A percentile compares a stretch with the other conserved stretches of the same genome.
These are phyloP conservation scores for Meandrina meandrites DNA, from an alignment of 92 coral and sea anemone species.

Conservation along the genomic window DNA sequence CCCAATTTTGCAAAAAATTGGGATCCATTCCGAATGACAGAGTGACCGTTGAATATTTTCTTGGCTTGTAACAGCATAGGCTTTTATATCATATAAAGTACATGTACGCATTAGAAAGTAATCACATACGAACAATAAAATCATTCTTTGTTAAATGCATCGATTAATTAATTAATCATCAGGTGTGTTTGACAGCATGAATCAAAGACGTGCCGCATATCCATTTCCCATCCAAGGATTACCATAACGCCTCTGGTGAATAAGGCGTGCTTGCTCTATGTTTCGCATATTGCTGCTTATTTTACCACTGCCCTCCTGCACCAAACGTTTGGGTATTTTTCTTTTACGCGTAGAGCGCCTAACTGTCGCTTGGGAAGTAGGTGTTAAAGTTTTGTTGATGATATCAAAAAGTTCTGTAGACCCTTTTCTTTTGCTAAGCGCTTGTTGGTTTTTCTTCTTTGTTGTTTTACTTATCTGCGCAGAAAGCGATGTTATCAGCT, in stretches of 20 bases:
- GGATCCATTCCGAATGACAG: neutral
- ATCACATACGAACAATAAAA: neutral
- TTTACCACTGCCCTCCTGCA: neutral
- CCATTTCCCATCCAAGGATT: conserved; percentile 2
- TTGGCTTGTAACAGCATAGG: too few relatives aligned
- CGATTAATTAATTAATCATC: neutral
- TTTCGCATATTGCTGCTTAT: neutral
- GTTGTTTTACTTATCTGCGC: too few relatives aligned
- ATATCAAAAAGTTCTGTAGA: too few relatives aligned
- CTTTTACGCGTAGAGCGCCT: neutral
- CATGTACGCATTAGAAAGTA: too few relatives aligned
- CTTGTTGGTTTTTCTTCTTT: too few relatives aligned
- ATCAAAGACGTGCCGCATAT: neutral
- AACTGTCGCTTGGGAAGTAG: too few relatives aligned
- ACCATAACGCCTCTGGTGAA: neutral
- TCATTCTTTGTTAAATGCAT: neutral
- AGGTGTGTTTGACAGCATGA: too few relatives aligned
- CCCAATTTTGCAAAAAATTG: neutral
- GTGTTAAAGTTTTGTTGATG: neutral
- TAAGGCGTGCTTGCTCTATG: neutral
- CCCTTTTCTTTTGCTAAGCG: too few relatives aligned
- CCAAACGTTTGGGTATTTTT: neutral
- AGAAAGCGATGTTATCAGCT: too few relatives aligned
- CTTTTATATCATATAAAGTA: too few relatives aligned
- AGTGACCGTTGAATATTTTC: too few relatives aligned